These are phyloP conservation scores for Platichthys stellatus DNA, from an alignment of 2,113 vertebrate genomes.

Conservation along the genomic window DNA sequence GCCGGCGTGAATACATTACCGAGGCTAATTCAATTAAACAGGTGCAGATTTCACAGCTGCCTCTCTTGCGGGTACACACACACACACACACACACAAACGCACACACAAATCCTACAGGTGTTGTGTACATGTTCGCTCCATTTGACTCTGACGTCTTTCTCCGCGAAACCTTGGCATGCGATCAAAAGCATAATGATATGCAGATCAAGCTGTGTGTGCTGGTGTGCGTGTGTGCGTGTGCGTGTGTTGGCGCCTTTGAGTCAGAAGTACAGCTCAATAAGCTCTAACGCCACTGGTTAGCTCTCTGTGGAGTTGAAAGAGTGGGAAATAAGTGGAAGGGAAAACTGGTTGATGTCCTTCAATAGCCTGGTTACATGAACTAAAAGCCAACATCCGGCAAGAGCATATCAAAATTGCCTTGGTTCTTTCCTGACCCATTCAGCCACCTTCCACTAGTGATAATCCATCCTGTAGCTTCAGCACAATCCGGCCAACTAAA, in stretches of 20 bases:
- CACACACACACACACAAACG: constrained; percentile 25
- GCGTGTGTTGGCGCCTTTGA: constrained; percentile 65
- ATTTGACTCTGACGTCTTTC: constrained; percentile 75
- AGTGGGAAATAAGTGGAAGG: constrained; percentile 63
- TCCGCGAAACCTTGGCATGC: constrained; percentile 75
- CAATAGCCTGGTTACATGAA: constrained; percentile 55
- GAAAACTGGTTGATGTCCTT: constrained; percentile 10
- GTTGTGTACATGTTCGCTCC: constrained; percentile 61
- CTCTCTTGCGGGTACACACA: constrained; percentile 41
- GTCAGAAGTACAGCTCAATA: constrained; percentile 70
- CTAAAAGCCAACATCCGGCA: constrained; percentile 7
- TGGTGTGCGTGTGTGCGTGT: constrained; percentile 39
- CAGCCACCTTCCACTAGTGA: no score
- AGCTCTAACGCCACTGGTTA: constrained; percentile 61
- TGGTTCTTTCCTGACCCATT: no score
- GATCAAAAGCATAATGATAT: constrained; percentile 78
- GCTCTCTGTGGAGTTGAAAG: constrained; percentile 44
- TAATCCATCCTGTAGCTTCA: no score
- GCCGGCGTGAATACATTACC: constrained; percentile 84
- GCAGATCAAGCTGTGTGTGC: constrained; percentile 71
- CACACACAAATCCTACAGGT: constrained; percentile 77
- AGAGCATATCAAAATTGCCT: no score
- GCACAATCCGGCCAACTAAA: no score
- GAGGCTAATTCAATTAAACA: constrained; percentile 86
- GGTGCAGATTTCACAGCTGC: constrained; percentile 85